phyloP scores from a whole-genome alignment of 2,797 vertebrate species.

The Pipistrellus pipistrellus region DNA sequence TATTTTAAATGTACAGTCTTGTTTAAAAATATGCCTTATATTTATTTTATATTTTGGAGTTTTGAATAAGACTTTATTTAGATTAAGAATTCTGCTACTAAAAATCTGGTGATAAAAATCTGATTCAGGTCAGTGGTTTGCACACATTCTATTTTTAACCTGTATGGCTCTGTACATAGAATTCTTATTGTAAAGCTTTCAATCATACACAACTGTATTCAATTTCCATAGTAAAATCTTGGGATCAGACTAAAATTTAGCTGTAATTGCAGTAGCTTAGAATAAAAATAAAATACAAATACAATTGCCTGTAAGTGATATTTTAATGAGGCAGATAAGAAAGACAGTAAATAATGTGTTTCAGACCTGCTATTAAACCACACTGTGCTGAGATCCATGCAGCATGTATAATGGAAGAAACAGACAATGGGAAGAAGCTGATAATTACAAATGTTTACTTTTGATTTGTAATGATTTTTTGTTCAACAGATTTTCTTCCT shows the following conservation, averaged over 20 bases:
- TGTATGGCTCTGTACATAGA: background rate
- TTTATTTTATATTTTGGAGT: background rate
- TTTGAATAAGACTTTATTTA: slow-evolving; percentile 21
- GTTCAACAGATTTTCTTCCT: background rate
- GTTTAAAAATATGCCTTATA: background rate
- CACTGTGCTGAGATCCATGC: background rate
- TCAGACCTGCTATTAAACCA: background rate
- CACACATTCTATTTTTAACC: background rate
- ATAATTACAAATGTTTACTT: background rate
- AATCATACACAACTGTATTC: background rate
- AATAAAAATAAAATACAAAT: background rate
- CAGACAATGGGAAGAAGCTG: background rate
- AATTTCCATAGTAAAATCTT: background rate
- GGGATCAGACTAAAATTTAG: background rate
- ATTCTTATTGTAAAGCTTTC: background rate
- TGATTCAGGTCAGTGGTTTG: background rate
- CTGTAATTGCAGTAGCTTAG: background rate
- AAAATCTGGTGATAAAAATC: background rate
- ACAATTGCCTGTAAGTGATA: background rate
- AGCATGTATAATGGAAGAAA: background rate
- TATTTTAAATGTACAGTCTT: background rate
- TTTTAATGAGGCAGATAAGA: background rate
- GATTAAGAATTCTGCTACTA: background rate
- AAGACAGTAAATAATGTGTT: background rate
- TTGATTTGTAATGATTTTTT: background rate